Percentiles rank a stretch among this genome's conserved stretches.
These are phyloP conservation scores for Cairina moschata DNA, from an alignment of 2,113 vertebrate genomes.

Conservation along the genomic window DNA sequence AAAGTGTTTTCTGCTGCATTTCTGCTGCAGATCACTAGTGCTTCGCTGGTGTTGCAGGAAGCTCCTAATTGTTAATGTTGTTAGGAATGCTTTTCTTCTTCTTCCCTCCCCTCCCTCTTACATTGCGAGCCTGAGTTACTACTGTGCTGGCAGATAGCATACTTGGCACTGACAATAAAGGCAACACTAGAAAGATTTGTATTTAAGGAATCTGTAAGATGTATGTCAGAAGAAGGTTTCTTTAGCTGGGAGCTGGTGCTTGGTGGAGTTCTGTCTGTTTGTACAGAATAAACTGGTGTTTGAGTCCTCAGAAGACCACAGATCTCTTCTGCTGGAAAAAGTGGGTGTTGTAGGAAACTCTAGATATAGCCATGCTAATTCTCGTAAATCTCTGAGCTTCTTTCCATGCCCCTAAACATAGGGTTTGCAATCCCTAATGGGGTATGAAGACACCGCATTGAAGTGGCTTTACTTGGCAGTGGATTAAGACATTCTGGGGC, in stretches of 20 bases:
- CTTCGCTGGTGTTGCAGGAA: background rate
- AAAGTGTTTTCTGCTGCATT: background rate
- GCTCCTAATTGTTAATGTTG: background rate
- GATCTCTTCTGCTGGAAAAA: background rate
- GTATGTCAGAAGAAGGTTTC: background rate
- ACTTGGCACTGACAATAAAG: background rate
- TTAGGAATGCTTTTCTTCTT: background rate
- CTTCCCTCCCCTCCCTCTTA: background rate
- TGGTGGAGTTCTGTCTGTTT: background rate
- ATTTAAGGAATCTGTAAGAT: background rate
- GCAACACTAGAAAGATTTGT: background rate
- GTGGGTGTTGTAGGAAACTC: background rate
- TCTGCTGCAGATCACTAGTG: background rate
- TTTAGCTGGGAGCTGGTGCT: background rate
- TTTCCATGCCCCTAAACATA: constrained; percentile 16
- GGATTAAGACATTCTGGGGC: background rate
- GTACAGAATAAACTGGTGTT: background rate
- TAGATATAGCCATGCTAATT: background rate
- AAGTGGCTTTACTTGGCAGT: constrained; percentile 34
- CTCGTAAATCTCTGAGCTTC: background rate
- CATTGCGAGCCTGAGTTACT: background rate
- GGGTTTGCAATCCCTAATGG: constrained; percentile 14
- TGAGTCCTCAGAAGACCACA: background rate
- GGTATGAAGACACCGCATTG: background rate
- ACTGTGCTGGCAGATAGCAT: constrained; percentile 4